Conservation (phyloP, 1,140 invertebrate species). For the Bombus huntii region DNA sequence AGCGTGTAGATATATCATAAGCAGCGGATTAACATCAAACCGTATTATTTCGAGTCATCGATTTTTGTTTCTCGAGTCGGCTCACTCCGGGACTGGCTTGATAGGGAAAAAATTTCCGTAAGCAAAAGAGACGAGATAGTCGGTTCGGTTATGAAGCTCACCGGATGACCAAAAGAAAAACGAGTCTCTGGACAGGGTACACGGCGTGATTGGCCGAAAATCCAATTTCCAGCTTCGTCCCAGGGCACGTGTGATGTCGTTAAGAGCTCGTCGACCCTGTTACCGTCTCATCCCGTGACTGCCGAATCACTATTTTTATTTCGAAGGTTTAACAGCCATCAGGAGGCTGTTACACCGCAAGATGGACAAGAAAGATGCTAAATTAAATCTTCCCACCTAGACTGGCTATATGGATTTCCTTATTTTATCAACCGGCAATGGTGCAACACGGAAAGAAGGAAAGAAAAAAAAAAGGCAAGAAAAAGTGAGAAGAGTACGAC, state of each 20-base stretch:
- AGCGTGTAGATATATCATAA: not conserved
- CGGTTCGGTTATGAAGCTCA: not conserved
- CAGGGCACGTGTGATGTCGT: slow-evolving; percentile 26
- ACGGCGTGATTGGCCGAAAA: slow-evolving; percentile 27
- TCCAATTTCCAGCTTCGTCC: slow-evolving; percentile 29
- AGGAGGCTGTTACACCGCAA: not conserved
- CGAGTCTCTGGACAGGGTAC: slow-evolving; percentile 17
- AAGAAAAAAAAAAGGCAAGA: not conserved
- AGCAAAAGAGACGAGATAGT: not conserved
- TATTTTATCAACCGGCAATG: not conserved
- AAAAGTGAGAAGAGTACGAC: not conserved
- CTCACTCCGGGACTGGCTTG: not conserved
- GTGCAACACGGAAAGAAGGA: not conserved
- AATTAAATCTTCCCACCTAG: not conserved
- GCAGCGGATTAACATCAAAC: not conserved
- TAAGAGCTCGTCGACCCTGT: slow-evolving; percentile 9
- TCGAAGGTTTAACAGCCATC: not conserved
- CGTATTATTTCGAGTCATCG: not conserved
- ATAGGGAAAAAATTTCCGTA: not conserved
- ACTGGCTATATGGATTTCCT: not conserved
- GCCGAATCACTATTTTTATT: slow-evolving; percentile 8
- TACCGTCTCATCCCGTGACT: not conserved
- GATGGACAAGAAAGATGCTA: not conserved
- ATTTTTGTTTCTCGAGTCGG: not conserved
- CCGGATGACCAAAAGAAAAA: slow-evolving; percentile 13